Base-by-base conservation (phyloP, 2,797 vertebrate genomes). In the Sitta carolinensis region DNA sequence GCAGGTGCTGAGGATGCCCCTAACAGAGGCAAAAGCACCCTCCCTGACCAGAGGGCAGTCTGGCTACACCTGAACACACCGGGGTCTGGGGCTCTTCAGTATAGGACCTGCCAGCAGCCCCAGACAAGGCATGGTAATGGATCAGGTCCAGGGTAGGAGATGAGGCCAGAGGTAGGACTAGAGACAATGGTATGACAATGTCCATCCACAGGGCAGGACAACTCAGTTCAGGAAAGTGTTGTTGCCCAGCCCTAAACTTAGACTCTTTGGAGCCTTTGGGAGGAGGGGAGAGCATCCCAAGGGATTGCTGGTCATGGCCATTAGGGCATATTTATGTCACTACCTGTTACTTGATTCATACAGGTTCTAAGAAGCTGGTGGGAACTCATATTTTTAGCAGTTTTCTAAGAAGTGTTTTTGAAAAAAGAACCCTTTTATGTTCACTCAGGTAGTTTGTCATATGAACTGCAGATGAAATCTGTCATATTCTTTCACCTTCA, bases 1-100 rank as follows among this genome's bases (percentile, higher is more conserved):
- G 43, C 1, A 19, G 23, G 16, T 19, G 4, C 34, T 57, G 58
- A 67, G 15, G 17, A 25, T 70, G 26, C 13, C 54, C 23, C n/a
- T 43, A 45, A 9, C 17, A 26, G 7, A 58, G 36, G 36, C 32
- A 45, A 27, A 12, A 27, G 36, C 32, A n/a, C 11, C 11, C 16
- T 69, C 12, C 13, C 16, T 58, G 63, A 25, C 11, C 36, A 47
- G n/a, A 66, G 20, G 5, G 27, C 29, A 34, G 40, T 48, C 34
- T 22, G 59, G 18, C 17, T 83, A 25, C 20, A 11, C 20, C 40
- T 59, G 36, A 66, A 42, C 16, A n/a, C 48, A 10, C 4, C 0
- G 0, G 4, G 7, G 10, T 7, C 17, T 50, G 38, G 14, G 5
- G 9, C 27, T 7, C 32, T 62, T 57, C 34, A 32, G 2, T 2